Base-by-base conservation (phyloP, 2,888 invertebrate genomes). In the Cybosia mesomella region DNA sequence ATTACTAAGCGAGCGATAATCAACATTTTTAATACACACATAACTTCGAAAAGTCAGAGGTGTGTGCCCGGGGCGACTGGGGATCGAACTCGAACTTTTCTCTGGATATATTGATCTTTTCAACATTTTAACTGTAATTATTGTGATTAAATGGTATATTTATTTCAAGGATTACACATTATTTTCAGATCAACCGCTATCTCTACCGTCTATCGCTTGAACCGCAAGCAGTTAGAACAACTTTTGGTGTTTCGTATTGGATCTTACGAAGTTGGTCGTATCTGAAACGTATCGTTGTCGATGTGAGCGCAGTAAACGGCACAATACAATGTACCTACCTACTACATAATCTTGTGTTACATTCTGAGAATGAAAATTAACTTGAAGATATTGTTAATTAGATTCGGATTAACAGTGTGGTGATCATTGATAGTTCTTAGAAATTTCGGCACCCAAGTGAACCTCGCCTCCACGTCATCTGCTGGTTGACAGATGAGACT, bases 231-330 rank as follows among this genome's bases (percentile, higher is more conserved):
- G 67, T 71, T 73, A 70, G 77, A 78, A 74, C 77, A 89, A 91
- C 86, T 90, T 91, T 87, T 79, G 89, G 86, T 82, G 77, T 79
- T 81, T 86, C 83, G 88, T 89, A 81, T 81, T 81, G 81, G 80
- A 81, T 81, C 81, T 89, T 85, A 76, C 77, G 80, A 90, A 90
- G 87, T 90, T 89, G 70, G 77, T 78, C 80, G 79, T 90, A 90
- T 90, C 89, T 82, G 75, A 71, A 83, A 84, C 85, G 86, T 86
- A 87, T 87, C 87, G 79, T 72, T 70, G 74, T 73, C 85, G 80
- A 85, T 85, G 86, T 75, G 79, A 73, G 72, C 74, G 72, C 78
- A 72, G 76, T 72, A 77, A 81, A 73, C 71, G 67, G 62, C 73
- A 64, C 74, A 72, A 69, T 66, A 79, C 76, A 74, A 80, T 74